These are phyloP conservation scores for Chamaedrilus cognettii DNA, from an alignment of 2,888 invertebrate species.

Conservation along the genomic window DNA sequence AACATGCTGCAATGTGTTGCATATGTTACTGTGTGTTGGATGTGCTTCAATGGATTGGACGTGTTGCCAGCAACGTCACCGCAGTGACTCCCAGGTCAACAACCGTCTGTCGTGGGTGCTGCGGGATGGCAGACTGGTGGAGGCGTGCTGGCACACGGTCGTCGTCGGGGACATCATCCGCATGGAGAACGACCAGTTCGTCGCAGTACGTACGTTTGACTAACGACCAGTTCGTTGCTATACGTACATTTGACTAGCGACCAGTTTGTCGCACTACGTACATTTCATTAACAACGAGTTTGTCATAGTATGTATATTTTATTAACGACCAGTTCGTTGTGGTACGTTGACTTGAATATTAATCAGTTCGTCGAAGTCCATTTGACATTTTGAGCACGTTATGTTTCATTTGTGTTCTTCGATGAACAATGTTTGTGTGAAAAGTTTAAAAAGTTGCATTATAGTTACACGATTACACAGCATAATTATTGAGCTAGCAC, in stretches of 20 bases:
- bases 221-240: slow-evolving; percentile 97
- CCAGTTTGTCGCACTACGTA: slow-evolving; percentile 85
- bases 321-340: no score
- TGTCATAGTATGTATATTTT: slow-evolving; percentile 69
- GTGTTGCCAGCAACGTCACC: slow-evolving; percentile 99
- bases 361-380: no score
- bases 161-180: slow-evolving; percentile 98
- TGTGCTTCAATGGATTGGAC: no score
- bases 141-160: slow-evolving; percentile 68
- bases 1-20: no score
- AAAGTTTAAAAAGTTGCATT: no score
- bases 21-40: no score
- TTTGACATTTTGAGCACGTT: no score
- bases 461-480: no score
- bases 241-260: slow-evolving; percentile 68
- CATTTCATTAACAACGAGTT: slow-evolving; percentile 82
- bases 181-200: slow-evolving; percentile 99
- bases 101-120: slow-evolving; percentile 81
- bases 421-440: no score
- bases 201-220: slow-evolving; percentile 66
- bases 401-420: no score
- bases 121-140: slow-evolving; percentile 42
- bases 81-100: slow-evolving; percentile 97
- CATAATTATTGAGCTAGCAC: no score
- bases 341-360: no score